Conservation (phyloP, 2,888 invertebrate species). For the Eulithis testata region DNA sequence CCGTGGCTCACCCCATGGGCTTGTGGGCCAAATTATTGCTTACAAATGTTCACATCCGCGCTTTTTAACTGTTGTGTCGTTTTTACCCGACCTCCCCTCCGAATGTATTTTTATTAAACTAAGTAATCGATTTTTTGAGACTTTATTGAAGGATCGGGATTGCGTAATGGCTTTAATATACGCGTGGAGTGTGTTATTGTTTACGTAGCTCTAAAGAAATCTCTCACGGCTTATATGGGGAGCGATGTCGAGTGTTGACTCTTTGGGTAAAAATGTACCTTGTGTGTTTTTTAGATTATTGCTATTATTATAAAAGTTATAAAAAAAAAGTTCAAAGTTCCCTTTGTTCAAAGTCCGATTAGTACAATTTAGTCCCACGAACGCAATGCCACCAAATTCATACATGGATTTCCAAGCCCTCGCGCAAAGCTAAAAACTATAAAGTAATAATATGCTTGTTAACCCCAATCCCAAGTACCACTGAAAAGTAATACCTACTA, state of each 20-base stretch:
- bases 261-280: slow-evolving; percentile 7
- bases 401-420: too few relatives aligned
- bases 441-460: too few relatives aligned
- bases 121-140: slow-evolving; percentile 64
- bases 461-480: too few relatives aligned
- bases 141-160: slow-evolving; percentile 57
- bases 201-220: slow-evolving; percentile 40
- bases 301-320: neutral
- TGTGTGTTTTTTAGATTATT: neutral
- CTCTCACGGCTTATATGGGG: slow-evolving; percentile 37
- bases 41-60: slow-evolving; percentile 79
- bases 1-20: slow-evolving; percentile 77
- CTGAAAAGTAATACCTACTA: too few relatives aligned
- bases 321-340: too few relatives aligned
- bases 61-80: slow-evolving; percentile 71
- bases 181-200: slow-evolving; percentile 42
- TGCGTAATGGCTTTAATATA: slow-evolving; percentile 50
- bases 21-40: slow-evolving; percentile 80
- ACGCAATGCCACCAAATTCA: too few relatives aligned
- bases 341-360: too few relatives aligned
- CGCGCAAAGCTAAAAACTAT: too few relatives aligned
- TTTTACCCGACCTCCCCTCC: slow-evolving; percentile 62
- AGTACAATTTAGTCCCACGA: too few relatives aligned
- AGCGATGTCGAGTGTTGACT: slow-evolving; percentile 10
- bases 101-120: slow-evolving; percentile 71